Conservation (phyloP, 2,113 vertebrate species). For the Strix uralensis region DNA sequence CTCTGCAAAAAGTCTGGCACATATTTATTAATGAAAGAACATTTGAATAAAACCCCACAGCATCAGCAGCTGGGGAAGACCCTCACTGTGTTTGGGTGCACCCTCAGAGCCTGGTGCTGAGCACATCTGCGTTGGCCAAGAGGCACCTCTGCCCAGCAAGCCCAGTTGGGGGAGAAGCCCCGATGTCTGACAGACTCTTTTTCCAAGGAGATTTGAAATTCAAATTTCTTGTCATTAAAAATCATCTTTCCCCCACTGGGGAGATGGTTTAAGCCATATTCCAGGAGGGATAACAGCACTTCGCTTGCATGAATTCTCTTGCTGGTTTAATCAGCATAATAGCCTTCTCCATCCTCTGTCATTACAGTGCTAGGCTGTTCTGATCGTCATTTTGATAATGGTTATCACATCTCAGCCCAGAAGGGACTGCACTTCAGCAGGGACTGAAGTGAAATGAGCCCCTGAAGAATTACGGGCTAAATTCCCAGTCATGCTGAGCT, state of each 20-base stretch:
- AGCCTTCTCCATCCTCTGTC: background rate
- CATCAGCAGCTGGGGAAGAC: background rate
- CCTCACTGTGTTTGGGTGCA: rapidly evolving
- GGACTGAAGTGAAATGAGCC: background rate
- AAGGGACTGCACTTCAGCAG: background rate
- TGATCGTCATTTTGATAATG: background rate
- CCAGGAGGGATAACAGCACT: background rate
- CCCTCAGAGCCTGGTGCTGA: background rate
- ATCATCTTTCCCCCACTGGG: background rate
- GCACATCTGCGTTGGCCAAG: background rate
- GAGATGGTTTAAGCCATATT: constrained; percentile 8
- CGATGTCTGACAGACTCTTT: background rate
- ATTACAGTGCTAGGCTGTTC: background rate
- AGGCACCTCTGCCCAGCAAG: background rate
- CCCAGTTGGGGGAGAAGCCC: background rate
- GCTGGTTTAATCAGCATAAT: constrained; percentile 35
- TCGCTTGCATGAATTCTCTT: background rate
- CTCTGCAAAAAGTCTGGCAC: background rate
- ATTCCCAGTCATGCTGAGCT: background rate
- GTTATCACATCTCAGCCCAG: constrained; percentile 18
- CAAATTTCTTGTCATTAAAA: constrained; percentile 9
- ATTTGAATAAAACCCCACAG: background rate
- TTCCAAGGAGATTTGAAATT: background rate
- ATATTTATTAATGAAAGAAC: background rate
- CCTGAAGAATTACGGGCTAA: background rate